Evolutionary conservation across 1,140 invertebrate species (phyloP).

Genomic region (Hypsibius dujardini): DNA sequence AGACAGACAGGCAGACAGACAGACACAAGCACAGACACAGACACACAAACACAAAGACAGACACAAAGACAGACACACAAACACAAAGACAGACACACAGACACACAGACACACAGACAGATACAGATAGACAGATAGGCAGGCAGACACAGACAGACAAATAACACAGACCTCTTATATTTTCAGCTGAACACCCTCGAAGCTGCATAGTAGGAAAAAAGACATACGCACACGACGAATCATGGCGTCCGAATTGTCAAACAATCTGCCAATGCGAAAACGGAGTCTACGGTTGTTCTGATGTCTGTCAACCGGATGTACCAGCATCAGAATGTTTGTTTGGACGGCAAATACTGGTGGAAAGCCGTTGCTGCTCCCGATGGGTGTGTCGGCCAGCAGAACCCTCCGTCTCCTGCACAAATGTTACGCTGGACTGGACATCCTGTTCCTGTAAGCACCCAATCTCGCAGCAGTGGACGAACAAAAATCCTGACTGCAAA

Average conservation of each 20-base stretch:
- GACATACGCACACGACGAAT: not conserved
- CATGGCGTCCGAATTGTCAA: slow-evolving; percentile 1
- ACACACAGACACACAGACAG: no score
- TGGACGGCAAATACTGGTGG: not conserved
- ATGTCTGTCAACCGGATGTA: slow-evolving; percentile 1
- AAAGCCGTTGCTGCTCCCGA: slow-evolving; percentile 9
- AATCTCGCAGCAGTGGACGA: slow-evolving; percentile 1
- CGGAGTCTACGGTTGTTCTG: not conserved
- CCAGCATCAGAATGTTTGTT: not conserved
- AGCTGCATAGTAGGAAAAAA: not conserved
- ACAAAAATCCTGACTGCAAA: not conserved
- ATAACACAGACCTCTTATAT: no score
- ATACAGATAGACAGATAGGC: no score
- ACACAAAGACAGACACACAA: no score
- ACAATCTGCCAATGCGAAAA: not conserved
- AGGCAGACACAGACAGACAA: no score
- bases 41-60: no score
- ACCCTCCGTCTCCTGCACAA: not conserved
- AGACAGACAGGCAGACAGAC: no score
- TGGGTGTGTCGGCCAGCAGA: not conserved
- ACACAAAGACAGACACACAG: no score
- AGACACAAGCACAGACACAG: no score
- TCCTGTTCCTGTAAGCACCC: not conserved
- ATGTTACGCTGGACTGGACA: slow-evolving; percentile 7
- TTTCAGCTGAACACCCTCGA: not conserved